Percentiles rank a stretch among this genome's conserved stretches.
These are phyloP conservation scores for Notolabrus celidotus DNA, from an alignment of 2,797 vertebrate species.

Conservation along the genomic window DNA sequence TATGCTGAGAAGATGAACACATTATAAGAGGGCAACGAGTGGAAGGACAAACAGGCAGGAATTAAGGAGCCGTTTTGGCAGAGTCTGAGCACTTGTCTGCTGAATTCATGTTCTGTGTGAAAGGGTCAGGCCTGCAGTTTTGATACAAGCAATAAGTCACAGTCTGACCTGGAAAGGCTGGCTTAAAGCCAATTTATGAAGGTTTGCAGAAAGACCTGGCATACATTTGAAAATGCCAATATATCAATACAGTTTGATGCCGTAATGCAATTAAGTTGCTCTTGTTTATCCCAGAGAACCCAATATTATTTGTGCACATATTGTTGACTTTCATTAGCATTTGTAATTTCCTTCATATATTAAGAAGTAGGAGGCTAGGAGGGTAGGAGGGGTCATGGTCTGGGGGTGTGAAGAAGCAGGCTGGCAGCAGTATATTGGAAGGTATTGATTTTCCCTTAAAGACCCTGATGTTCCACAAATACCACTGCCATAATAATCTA, in stretches of 20 bases:
- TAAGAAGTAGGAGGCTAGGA: background rate
- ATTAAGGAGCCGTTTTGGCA: conserved; percentile 47
- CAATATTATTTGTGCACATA: conserved; percentile 6
- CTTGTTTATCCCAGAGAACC: conserved; percentile 24
- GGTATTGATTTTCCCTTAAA: conserved; percentile 52
- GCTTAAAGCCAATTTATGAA: conserved; percentile 31
- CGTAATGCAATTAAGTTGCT: conserved; percentile 1
- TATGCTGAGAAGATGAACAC: conserved; percentile 49
- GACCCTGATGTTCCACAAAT: conserved; percentile 49
- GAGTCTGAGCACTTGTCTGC: conserved; percentile 35
- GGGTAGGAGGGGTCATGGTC: background rate
- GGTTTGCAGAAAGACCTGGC: conserved; percentile 11
- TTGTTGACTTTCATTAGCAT: conserved; percentile 12
- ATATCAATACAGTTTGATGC: conserved; percentile 23
- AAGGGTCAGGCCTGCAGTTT: conserved; percentile 54
- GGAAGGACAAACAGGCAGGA: conserved; percentile 59
- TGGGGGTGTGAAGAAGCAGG: conserved; percentile 5
- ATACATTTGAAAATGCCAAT: conserved; percentile 19
- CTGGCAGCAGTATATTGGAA: conserved; percentile 25
- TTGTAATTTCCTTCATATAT: conserved; percentile 2
- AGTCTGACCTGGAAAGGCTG: conserved; percentile 36
- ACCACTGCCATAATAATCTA: conserved; percentile 55
- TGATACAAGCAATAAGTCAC: conserved; percentile 45
- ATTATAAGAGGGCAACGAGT: conserved; percentile 55
- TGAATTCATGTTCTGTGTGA: conserved; percentile 52